phyloP scores from a whole-genome alignment of 2,888 invertebrate species.

The Holacanthella duospinosa region DNA sequence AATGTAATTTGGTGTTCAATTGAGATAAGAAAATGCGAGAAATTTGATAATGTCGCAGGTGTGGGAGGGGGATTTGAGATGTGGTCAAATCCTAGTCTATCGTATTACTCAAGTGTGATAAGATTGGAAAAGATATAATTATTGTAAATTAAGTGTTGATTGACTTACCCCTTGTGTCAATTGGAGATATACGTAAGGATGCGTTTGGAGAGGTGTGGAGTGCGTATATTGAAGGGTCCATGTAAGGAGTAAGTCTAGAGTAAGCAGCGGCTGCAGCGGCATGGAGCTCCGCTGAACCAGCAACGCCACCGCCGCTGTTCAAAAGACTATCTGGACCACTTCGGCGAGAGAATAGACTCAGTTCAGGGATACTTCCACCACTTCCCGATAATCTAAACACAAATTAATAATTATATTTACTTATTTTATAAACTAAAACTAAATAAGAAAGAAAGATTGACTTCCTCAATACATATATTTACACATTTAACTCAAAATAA shows the following conservation, averaged over 20 bases:
- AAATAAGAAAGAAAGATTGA: too few species aligned
- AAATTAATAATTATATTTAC: conserved; percentile 16
- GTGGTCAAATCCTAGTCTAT: too few species aligned
- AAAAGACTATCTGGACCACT: conserved; percentile 24
- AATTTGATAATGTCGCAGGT: too few species aligned
- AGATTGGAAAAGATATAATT: too few species aligned
- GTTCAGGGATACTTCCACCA: conserved; percentile 33
- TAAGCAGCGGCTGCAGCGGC: conserved; percentile 50
- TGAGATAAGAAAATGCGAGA: too few species aligned
- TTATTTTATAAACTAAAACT: too few species aligned
- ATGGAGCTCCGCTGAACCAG: conserved; percentile 35
- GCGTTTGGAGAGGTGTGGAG: conserved; percentile 58
- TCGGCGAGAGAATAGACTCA: conserved; percentile 33
- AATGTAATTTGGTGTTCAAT: too few species aligned
- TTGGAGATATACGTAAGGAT: conserved; percentile 45
- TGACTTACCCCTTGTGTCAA: conserved; percentile 45
- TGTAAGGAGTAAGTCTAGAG: conserved; percentile 53
- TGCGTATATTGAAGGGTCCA: conserved; percentile 65
- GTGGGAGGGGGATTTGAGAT: too few species aligned
- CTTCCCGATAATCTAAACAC: conserved; percentile 33
- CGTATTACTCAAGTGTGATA: too few species aligned
- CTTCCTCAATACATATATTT: too few species aligned
- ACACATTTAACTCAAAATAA: too few species aligned
- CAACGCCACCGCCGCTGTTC: conserved; percentile 28
- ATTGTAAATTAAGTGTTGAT: too few species aligned